Evolutionary conservation across 2,113 vertebrate species (phyloP), one percentile per base, ranked within the genome.

Genomic region (Rafetus swinhoei): DNA sequence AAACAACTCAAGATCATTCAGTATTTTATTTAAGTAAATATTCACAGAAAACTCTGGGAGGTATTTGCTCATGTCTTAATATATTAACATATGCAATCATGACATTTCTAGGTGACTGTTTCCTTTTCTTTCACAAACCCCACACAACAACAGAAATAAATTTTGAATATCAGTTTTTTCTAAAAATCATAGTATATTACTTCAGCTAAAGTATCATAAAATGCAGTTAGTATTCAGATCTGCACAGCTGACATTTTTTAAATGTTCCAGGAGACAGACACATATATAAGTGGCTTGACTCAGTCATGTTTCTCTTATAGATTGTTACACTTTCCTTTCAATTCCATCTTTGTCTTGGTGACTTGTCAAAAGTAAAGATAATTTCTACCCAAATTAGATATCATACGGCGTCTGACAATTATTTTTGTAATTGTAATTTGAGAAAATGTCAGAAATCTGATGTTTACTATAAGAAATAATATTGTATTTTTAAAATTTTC

Each of bases 401-500:
- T 55, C 3, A 59, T 8, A 25, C 2, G 12, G 22, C 39, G 88
- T 91, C 77, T 90, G 93, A 82, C 22, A 94, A 87, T 93, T 93
- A 87, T 82, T 87, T 92, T 29, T 90, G 22, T 85, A 93, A 95
- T 92, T 97, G 32, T 13, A 54, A 76, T 83, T 94, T 62, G 2
- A 90, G 52, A 45, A 85, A 12, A 18, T 94, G 77, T 96, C 83
- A 96, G 90, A 94, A 85, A 2, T 81, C 59, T 83, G 85, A 18
- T 22, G 18, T 79, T 57, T 87, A 87, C 14, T 82, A 25, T 85
- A 24, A 39, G 80, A 89, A 81, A 77, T 91, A 97, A 88, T 3
- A 50, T 15, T 92, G 55, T 79, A 94, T 79, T 94, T 96, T 80
- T 89, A 90, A 90, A 92, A 85, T 84, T 80, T 2, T 1, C 10